Conservation (phyloP, 2,888 invertebrate species). For the Dione vanillae region DNA sequence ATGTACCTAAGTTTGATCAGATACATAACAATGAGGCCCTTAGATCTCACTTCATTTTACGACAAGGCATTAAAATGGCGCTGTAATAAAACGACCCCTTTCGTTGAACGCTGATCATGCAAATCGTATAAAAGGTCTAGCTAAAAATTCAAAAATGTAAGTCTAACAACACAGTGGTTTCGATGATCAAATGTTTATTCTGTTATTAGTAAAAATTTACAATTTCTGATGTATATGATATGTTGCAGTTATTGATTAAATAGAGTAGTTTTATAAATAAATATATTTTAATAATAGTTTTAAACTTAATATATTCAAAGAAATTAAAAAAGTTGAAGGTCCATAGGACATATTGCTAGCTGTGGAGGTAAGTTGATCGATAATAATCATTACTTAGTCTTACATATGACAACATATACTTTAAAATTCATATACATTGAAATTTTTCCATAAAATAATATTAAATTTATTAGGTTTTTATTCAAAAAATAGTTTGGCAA, state of each 20-base stretch:
- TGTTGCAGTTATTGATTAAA: too few species aligned
- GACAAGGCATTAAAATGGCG: slow-evolving; percentile 54
- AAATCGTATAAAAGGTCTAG: slow-evolving; percentile 39
- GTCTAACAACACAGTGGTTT: neutral
- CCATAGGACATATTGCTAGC: too few species aligned
- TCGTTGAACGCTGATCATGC: slow-evolving; percentile 45
- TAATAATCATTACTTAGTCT: too few species aligned
- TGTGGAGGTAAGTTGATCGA: too few species aligned
- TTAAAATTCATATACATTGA: too few species aligned
- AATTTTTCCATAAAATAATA: too few species aligned
- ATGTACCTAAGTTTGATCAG: slow-evolving; percentile 26
- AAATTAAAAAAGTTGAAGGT: too few species aligned
- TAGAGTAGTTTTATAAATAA: too few species aligned
- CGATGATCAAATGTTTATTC: slow-evolving; percentile 21
- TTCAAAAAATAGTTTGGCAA: neutral
- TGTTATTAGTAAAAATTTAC: slow-evolving; percentile 3
- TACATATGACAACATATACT: too few species aligned
- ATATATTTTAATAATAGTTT: too few species aligned
- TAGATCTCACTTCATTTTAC: slow-evolving; percentile 54
- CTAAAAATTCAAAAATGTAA: slow-evolving; percentile 31
- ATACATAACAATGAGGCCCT: slow-evolving; percentile 33
- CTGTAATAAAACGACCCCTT: slow-evolving; percentile 47
- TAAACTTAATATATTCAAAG: too few species aligned
- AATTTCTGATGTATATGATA: neutral
- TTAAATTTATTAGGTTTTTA: too few species aligned